These are phyloP conservation scores for Solenopsis fugax DNA, from an alignment of 1,140 invertebrate genomes.

Conservation along the genomic window DNA sequence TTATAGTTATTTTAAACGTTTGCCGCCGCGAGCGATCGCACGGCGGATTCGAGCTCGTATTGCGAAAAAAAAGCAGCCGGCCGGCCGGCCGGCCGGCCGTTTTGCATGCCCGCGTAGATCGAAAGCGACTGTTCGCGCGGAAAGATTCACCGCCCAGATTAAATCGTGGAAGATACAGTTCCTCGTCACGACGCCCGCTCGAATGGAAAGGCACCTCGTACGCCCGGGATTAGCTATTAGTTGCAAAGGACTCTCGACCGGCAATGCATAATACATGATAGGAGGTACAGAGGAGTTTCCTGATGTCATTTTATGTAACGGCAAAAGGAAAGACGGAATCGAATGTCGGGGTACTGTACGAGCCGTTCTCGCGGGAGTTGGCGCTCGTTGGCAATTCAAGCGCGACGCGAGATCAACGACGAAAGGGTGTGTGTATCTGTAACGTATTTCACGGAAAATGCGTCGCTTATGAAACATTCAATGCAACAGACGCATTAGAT, in stretches of 20 bases:
- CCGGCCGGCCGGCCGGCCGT: conserved; percentile 13
- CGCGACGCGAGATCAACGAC: conserved; percentile 9
- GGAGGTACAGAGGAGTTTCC: conserved; percentile 30
- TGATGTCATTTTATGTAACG: conserved; percentile 55
- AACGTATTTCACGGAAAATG: not conserved
- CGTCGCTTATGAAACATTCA: not conserved
- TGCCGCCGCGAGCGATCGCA: conserved; percentile 40
- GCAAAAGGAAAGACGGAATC: conserved; percentile 26
- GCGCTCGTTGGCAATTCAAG: conserved; percentile 10
- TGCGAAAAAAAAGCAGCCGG: conserved; percentile 30
- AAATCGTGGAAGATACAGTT: conserved; percentile 74
- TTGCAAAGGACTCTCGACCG: conserved; percentile 50
- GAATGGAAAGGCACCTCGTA: conserved; percentile 68
- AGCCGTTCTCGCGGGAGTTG: conserved; percentile 36
- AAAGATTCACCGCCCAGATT: conserved; percentile 72
- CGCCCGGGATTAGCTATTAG: conserved; percentile 67
- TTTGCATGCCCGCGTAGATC: conserved; percentile 72
- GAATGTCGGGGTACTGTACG: not conserved
- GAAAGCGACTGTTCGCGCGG: conserved; percentile 73
- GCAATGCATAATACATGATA: conserved; percentile 66
- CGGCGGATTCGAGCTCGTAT: conserved; percentile 41
- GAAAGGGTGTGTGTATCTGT: not conserved
- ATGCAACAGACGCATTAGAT: not conserved
- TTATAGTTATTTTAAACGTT: conserved; percentile 69
- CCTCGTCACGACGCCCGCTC: conserved; percentile 69